Evolutionary conservation across 2,797 vertebrate species (phyloP).

Genomic region (Acridotheres tristis): DNA sequence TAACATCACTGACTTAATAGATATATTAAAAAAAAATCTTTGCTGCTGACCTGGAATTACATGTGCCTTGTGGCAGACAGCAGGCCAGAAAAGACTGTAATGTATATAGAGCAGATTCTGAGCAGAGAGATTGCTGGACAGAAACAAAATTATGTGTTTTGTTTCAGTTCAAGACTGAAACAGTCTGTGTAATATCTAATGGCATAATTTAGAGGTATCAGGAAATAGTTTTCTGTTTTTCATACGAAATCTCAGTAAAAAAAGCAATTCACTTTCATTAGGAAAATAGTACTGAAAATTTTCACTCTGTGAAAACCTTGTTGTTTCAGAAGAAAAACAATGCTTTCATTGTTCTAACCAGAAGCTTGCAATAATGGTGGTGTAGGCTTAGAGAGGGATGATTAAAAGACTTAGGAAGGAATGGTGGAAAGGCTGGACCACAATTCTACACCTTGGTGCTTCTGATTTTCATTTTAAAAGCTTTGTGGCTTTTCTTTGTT

Average conservation of each 20-base stretch:
- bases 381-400: background rate
- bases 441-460: background rate
- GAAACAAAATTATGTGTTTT: background rate
- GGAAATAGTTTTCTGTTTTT: background rate
- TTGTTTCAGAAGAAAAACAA: background rate
- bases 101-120: background rate
- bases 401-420: background rate
- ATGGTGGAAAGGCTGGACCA: background rate
- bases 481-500: conserved; percentile 29
- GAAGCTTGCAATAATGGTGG: background rate
- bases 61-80: background rate
- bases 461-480: background rate
- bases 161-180: background rate
- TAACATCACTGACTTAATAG: background rate
- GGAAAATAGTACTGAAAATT: background rate
- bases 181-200: background rate
- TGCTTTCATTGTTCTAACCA: background rate
- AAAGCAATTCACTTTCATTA: conserved; percentile 3
- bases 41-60: background rate
- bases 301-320: background rate
- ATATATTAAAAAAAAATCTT: background rate
- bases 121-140: background rate
- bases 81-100: background rate
- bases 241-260: background rate
- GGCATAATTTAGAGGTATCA: background rate